Conservation (phyloP, 2,888 invertebrate species). For the Heliconius erato region DNA sequence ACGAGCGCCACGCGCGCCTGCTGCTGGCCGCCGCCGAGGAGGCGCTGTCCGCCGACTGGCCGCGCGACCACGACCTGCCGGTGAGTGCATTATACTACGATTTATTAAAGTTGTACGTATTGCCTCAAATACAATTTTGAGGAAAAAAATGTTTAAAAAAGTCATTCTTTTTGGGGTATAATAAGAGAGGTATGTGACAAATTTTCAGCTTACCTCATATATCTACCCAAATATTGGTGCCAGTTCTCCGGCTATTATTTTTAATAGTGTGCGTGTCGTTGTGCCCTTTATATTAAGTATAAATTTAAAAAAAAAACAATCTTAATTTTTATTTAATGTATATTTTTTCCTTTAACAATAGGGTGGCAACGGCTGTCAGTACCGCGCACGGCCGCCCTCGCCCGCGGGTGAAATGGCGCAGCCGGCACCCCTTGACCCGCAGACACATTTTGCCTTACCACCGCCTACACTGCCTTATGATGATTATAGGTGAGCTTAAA, state of each 20-base stretch:
- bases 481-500: slow-evolving; percentile 66
- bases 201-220: no score
- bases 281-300: background rate
- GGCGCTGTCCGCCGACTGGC: slow-evolving; percentile 77
- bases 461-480: slow-evolving; percentile 70
- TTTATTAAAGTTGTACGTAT: no score
- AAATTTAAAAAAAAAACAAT: background rate
- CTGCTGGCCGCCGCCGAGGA: slow-evolving; percentile 78
- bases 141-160: no score
- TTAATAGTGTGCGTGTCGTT: no score
- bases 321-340: background rate
- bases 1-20: slow-evolving; percentile 76
- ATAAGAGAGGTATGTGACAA: no score
- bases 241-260: no score
- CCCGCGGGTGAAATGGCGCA: slow-evolving; percentile 59
- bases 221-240: no score
- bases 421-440: slow-evolving; percentile 63
- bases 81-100: slow-evolving; percentile 49
- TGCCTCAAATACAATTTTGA: no score
- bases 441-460: slow-evolving; percentile 71
- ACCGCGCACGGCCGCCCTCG: slow-evolving; percentile 68
- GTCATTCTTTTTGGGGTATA: no score
- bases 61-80: slow-evolving; percentile 64
- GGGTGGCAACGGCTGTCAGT: slow-evolving; percentile 60
- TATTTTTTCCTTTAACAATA: background rate